Evolutionary conservation across 1,140 invertebrate species (phyloP), one percentile per base, ranked within the genome.

Genomic region (Drosophila orena): DNA sequence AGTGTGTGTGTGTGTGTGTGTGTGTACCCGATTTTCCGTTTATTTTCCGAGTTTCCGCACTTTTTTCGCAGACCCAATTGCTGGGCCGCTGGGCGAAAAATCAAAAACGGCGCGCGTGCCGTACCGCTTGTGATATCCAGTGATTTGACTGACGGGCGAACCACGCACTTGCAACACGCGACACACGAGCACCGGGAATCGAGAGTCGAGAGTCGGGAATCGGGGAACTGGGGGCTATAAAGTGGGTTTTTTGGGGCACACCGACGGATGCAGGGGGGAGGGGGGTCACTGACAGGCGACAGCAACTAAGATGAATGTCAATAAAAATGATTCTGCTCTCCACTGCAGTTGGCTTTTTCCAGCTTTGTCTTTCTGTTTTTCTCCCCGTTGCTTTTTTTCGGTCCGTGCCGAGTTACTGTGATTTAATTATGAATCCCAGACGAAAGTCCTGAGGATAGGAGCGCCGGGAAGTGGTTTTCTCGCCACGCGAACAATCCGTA

Each of bases 401-500:
- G 24, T 43, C 59, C 37, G 46, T 52, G 15, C 46, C 46, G 60
- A 68, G 50, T 57, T 70, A 70, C 68, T 57, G 68, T 71, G 68
- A 71, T 71, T 71, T 57, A 71, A 71, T 71, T 70, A 70, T 20
- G 57, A 71, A 49, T 70, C 65, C 52, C 40, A 69, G 52, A 70
- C 65, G 52, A 71, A 57, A 42, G 27, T 17, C 62, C 46, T 30
- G 35, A 27, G n/a, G 27, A 22, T 14, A 40, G 38, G 14, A 35
- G 38, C 37, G 27, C 20, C 37, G 54, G 15, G 38, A 12, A 43
- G 22, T 12, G 59, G n/a, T 47, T 65, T 76, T 76, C 37, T 77
- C 56, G 65, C 49, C 75, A 77, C 74, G 83, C 79, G 70, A 79
- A 85, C 75, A 89, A 86, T 73, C 85, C 86, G 73, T 86, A 86